phyloP scores from a whole-genome alignment of 2,888 invertebrate species.

The Acheta domesticus region DNA sequence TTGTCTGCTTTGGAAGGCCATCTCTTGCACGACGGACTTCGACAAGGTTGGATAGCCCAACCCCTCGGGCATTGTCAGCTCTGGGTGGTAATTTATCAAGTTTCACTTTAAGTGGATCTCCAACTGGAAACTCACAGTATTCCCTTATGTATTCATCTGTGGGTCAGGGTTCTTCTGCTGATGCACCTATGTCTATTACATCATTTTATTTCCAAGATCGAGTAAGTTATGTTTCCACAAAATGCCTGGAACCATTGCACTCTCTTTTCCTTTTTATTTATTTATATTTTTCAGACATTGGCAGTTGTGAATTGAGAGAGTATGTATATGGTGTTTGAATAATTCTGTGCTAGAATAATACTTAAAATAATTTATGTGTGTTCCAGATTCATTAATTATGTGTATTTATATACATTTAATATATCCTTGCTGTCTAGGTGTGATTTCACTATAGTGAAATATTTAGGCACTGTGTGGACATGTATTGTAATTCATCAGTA shows the following conservation, averaged over 20 bases:
- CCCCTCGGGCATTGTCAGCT: conserved; percentile 75
- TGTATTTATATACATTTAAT: no score
- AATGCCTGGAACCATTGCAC: no score
- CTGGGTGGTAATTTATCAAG: conserved; percentile 50
- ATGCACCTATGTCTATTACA: conserved; percentile 56
- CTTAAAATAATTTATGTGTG: no score
- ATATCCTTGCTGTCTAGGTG: no score
- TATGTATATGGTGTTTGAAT: no score
- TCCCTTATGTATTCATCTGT: conserved; percentile 41
- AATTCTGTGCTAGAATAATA: no score
- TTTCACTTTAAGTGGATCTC: conserved; percentile 30
- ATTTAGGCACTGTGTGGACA: not conserved
- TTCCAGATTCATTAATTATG: no score
- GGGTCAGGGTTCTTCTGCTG: conserved; percentile 47
- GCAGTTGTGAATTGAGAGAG: no score
- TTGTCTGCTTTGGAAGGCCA: conserved; percentile 81
- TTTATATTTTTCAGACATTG: no score
- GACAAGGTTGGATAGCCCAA: conserved; percentile 68
- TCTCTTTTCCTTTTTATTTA: no score
- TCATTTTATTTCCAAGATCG: conserved; percentile 80
- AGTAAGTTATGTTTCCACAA: conserved; percentile 48
- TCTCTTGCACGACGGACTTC: conserved; percentile 65
- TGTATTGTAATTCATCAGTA: not conserved
- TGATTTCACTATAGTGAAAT: no score
- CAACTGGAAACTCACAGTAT: conserved; percentile 29